Evolutionary conservation across 2,113 vertebrate genomes (phyloP).

Genomic region (Microtus oregoni): DNA sequence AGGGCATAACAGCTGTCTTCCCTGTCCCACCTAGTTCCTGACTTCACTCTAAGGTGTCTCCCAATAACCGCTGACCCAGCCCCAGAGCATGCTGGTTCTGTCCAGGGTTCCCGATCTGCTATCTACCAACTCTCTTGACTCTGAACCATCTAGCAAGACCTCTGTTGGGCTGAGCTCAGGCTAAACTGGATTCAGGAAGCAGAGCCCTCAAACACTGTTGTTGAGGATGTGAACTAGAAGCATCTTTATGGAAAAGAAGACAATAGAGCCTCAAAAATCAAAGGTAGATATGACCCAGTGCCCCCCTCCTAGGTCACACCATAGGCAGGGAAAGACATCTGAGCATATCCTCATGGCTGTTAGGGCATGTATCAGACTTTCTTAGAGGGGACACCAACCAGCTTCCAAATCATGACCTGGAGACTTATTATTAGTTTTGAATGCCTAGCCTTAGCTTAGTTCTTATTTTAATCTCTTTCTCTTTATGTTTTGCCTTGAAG

Average conservation of each 20-base stretch:
- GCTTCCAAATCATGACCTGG: background rate
- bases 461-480: background rate
- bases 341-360: fast-evolving
- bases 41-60: background rate
- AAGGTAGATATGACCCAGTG: background rate
- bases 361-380: background rate
- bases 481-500: background rate
- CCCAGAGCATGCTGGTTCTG: fast-evolving
- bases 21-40: background rate
- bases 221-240: background rate
- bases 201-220: background rate
- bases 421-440: background rate
- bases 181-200: no score
- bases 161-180: background rate
- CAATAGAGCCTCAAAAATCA: background rate
- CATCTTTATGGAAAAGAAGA: no score
- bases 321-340: background rate
- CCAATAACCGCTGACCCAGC: background rate
- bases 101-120: background rate
- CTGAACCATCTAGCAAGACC: fast-evolving
- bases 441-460: background rate
- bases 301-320: no score
- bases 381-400: background rate
- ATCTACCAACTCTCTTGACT: fast-evolving
- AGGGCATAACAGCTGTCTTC: background rate